phyloP scores from a whole-genome alignment of 1,140 invertebrate species.

The Dryas iulia region DNA sequence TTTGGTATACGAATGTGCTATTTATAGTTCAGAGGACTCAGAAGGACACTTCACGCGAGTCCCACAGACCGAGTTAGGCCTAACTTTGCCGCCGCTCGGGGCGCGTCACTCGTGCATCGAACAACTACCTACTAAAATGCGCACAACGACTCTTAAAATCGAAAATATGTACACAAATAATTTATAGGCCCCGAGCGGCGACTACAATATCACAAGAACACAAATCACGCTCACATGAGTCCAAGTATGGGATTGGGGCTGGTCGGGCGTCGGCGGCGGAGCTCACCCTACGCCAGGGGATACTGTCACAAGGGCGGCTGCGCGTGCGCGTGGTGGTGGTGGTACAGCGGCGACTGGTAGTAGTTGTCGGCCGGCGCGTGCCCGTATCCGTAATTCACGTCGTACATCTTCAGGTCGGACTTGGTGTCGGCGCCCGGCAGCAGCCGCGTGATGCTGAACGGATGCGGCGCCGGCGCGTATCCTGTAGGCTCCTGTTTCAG shows the following conservation, averaged over 20 bases:
- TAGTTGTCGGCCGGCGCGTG: slow-evolving; percentile 88
- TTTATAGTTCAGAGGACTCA: slow-evolving; percentile 46
- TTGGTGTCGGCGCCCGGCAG: slow-evolving; percentile 91
- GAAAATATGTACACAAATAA: slow-evolving; percentile 70
- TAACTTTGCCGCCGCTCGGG: slow-evolving; percentile 55
- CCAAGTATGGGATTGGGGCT: slow-evolving; percentile 47
- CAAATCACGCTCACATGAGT: slow-evolving; percentile 74
- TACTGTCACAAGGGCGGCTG: slow-evolving; percentile 79
- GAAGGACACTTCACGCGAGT: slow-evolving; percentile 65
- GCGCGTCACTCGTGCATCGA: slow-evolving; percentile 46
- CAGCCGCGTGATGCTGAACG: slow-evolving; percentile 96
- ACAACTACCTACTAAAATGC: slow-evolving; percentile 61
- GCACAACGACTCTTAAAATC: slow-evolving; percentile 58
- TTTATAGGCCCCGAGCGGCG: slow-evolving; percentile 43
- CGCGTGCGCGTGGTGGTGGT: slow-evolving; percentile 85
- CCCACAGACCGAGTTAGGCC: slow-evolving; percentile 59
- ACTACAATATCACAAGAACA: slow-evolving; percentile 70
- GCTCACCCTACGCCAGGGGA: slow-evolving; percentile 71
- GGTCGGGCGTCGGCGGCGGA: slow-evolving; percentile 32
- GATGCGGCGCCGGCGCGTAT: slow-evolving; percentile 91
- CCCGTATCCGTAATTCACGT: slow-evolving; percentile 86
- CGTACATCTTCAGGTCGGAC: slow-evolving; percentile 91
- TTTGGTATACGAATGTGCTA: slow-evolving; percentile 53
- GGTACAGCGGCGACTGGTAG: slow-evolving; percentile 90
- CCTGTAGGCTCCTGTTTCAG: slow-evolving; percentile 89